phyloP scores from a whole-genome alignment of 2,888 invertebrate species.

The Tetranychus truncatus region DNA sequence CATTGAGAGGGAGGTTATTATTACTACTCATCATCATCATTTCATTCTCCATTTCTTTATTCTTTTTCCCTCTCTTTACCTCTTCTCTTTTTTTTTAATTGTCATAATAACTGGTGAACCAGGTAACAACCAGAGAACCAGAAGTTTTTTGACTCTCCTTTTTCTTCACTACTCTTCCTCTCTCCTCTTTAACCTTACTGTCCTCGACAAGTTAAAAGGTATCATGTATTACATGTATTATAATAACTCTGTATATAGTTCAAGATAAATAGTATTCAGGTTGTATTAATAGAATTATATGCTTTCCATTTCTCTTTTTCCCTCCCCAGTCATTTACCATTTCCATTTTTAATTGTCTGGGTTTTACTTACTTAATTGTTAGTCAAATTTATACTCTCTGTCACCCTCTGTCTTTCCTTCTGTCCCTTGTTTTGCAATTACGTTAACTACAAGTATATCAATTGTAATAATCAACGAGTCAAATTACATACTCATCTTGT shows the following conservation, averaged over 20 bases:
- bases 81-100: neutral
- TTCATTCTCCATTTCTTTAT: too few relatives aligned
- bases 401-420: neutral
- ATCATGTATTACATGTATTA: neutral
- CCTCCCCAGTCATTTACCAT: neutral
- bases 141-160: neutral
- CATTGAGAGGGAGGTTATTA: neutral
- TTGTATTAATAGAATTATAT: neutral
- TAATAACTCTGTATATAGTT: neutral
- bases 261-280: neutral
- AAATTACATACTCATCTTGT: neutral
- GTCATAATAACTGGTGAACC: slow-evolving; percentile 1
- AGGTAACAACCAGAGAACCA: slow-evolving; percentile 1
- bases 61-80: too few relatives aligned
- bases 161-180: neutral
- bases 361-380: neutral
- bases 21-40: neutral
- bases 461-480: neutral
- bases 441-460: neutral
- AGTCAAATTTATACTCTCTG: neutral
- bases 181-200: neutral
- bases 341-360: neutral
- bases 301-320: neutral
- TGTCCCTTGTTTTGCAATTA: neutral
- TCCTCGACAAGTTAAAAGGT: neutral